A percentile compares a stretch with the other conserved stretches of the same genome.
phyloP scores from a whole-genome alignment of 2,797 vertebrate genomes.

The Leuciscus waleckii region DNA sequence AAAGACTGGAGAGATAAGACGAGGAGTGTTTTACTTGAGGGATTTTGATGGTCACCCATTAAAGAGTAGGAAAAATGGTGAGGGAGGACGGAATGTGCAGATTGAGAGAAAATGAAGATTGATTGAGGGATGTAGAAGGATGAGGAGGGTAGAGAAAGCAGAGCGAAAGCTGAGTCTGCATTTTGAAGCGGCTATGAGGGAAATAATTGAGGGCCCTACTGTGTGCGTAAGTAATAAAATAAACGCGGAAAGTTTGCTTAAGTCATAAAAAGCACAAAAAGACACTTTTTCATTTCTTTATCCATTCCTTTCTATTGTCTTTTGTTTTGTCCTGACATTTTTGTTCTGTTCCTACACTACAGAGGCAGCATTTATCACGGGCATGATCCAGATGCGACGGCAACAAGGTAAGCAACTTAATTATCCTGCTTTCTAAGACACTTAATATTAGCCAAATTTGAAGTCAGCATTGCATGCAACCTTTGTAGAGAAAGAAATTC shows the following conservation, averaged over 20 bases:
- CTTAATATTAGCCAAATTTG: not conserved
- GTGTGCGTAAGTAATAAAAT: conserved; percentile 32
- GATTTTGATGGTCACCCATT: conserved; percentile 55
- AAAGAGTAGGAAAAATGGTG: conserved; percentile 58
- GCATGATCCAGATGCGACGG: not conserved
- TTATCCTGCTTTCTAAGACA: conserved; percentile 23
- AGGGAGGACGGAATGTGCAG: conserved; percentile 25
- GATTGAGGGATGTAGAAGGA: conserved; percentile 66
- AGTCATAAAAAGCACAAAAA: conserved; percentile 30
- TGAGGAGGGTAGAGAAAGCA: conserved; percentile 29
- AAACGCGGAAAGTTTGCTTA: conserved; percentile 21
- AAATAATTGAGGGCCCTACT: conserved; percentile 59
- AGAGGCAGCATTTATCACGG: conserved; percentile 3
- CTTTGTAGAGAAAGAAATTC: not conserved
- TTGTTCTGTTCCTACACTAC: conserved; percentile 1
- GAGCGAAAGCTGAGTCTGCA: conserved; percentile 68
- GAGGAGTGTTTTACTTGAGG: conserved; percentile 53
- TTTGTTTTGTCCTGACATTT: conserved; percentile 15
- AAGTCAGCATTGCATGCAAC: not conserved
- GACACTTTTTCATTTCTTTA: conserved; percentile 13
- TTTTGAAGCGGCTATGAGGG: conserved; percentile 63
- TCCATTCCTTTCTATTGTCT: conserved; percentile 15
- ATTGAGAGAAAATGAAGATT: conserved; percentile 73
- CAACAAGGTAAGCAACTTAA: conserved; percentile 1
- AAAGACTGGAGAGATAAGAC: conserved; percentile 40